A percentile compares a stretch with the other conserved stretches of the same genome.
phyloP scores from a whole-genome alignment of 2,888 invertebrate species.

The Ornithoptera alexandrae region DNA sequence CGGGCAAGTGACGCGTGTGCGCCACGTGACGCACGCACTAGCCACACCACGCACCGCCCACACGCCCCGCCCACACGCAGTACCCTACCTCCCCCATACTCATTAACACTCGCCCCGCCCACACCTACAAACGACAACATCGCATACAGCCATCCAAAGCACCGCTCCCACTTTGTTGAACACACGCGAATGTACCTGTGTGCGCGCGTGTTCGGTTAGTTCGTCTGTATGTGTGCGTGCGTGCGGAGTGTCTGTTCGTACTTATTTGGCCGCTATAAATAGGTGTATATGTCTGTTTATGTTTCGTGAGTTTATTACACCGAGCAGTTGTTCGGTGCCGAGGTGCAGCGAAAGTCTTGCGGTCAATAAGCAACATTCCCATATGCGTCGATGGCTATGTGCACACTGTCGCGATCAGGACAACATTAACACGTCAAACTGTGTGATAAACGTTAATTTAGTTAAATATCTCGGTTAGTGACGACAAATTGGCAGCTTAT shows the following conservation, averaged over 20 bases:
- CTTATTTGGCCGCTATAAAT: neutral
- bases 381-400: no score
- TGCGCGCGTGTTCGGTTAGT: neutral
- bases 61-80: conserved; percentile 19
- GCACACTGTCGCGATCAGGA: neutral
- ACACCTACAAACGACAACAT: neutral
- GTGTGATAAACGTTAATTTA: neutral
- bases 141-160: conserved; percentile 16
- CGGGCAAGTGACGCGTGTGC: conserved; percentile 91
- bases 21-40: conserved; percentile 47
- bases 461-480: neutral
- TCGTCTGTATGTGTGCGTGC: neutral
- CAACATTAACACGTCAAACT: neutral
- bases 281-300: neutral
- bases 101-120: neutral
- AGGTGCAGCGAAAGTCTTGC: neutral
- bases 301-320: neutral
- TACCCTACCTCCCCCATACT: neutral
- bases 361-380: no score
- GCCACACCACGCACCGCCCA: conserved; percentile 31
- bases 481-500: conserved; percentile 1
- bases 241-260: neutral
- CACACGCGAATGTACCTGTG: neutral
- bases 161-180: neutral
- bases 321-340: neutral